Evolutionary conservation across 2,888 invertebrate species (phyloP), one percentile per base, ranked within the genome.

Genomic region (Mythimna albipuncta): DNA sequence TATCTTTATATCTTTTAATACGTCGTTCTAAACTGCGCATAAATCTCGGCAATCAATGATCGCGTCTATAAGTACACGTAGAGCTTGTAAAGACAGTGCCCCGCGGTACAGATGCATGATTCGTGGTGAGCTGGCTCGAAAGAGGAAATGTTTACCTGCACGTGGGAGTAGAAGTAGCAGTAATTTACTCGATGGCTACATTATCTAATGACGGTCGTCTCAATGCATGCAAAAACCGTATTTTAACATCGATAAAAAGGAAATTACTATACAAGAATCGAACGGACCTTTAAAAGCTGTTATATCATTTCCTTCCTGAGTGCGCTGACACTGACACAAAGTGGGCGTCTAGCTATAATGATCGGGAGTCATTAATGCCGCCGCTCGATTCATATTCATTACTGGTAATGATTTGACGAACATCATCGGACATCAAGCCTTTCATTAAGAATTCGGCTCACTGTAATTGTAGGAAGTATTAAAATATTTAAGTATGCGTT

Each of bases 111-210:
- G 84, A 88, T 89, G 85, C 86, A 84, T 85, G 85, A 84, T 86
- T 88, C 86, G 81, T 77, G 85, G 83, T 81, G 84, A 85, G 82
- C 80, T 76, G 72, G 72, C 80, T 70, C 78, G 85, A 83, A 88
- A 85, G 84, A 86, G 89, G 85, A 88, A 89, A 90, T 89, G 88
- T 87, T 78, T 63, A 67, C 72, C 63, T 87, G 85, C 85, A 87
- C 83, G 86, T 87, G 82, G 85, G 86, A 88, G 87, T 89, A 83
- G 68, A 64, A 67, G 62, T 64, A 64, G 77, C 85, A 76, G 87
- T 85, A 91, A 92, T 92, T 91, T 93, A 90, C 90, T 91, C 90
- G 87, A 91, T 90, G 84, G 85, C 88, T 89, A 87, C 89, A 90
- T 91, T 90, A 91, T 88, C 88, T 91, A 91, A 91, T 91, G 89